These are phyloP conservation scores for Loriculus beryllinus DNA, from an alignment of 2,797 vertebrate species.

Conservation along the genomic window DNA sequence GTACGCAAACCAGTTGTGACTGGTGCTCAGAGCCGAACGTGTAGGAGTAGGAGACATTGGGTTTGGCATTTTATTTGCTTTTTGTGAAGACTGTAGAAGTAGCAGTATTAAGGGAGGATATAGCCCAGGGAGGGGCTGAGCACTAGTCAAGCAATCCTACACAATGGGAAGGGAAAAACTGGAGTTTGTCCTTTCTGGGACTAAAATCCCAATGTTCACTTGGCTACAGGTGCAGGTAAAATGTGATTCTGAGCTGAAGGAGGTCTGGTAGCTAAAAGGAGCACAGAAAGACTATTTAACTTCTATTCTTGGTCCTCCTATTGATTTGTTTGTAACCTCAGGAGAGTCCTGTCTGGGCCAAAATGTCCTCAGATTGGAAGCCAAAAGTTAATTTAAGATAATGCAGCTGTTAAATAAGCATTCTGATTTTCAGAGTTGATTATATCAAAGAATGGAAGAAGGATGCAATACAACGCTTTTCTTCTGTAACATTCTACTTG, in stretches of 20 bases:
- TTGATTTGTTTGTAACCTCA: slow-evolving; percentile 5
- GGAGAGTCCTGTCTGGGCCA: neutral
- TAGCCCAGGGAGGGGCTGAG: neutral
- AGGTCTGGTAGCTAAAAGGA: slow-evolving; percentile 13
- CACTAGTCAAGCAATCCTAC: neutral
- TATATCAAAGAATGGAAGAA: neutral
- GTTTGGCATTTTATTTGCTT: neutral
- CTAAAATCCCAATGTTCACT: neutral
- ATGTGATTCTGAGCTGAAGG: neutral
- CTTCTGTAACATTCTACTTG: neutral
- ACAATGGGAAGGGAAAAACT: neutral
- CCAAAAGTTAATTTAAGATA: slow-evolving; percentile 21
- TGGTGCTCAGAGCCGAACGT: neutral
- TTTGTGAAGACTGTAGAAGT: neutral
- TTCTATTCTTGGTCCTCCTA: slow-evolving; percentile 31
- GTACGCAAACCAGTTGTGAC: slow-evolving; percentile 53
- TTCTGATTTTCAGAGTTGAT: slow-evolving; percentile 13
- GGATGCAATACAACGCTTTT: neutral
- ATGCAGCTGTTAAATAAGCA: neutral
- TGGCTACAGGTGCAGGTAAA: neutral
- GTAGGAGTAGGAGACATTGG: neutral
- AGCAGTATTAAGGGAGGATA: neutral
- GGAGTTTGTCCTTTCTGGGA: neutral
- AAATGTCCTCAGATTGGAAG: neutral
- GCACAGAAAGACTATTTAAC: fast-evolving